Evolutionary conservation across 2,113 vertebrate species (phyloP).

Genomic region (Cnemophilus loriae): DNA sequence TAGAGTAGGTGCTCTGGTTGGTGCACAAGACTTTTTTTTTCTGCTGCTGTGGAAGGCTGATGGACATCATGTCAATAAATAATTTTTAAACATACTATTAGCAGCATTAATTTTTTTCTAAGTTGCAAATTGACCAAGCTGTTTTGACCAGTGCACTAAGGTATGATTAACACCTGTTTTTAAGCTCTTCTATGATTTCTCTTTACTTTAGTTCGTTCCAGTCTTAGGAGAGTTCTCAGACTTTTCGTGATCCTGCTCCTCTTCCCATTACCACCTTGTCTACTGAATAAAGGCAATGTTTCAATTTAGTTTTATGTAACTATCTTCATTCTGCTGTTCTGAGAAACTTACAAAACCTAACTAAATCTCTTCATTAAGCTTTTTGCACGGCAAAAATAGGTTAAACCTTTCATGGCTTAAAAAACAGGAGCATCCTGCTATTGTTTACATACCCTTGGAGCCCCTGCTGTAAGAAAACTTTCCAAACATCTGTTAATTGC

Average conservation of each 20-base stretch:
- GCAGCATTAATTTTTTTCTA: not conserved
- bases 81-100: not conserved
- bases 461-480: slow-evolving; percentile 2
- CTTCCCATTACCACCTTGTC: not conserved
- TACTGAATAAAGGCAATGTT: not conserved
- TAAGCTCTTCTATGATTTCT: not conserved
- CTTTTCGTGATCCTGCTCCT: not conserved
- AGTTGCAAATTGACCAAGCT: not conserved
- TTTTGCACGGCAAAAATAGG: not conserved
- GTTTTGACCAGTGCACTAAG: not conserved
- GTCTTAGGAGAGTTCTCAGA: not conserved
- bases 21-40: not conserved
- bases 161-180: not conserved
- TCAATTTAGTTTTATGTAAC: not conserved
- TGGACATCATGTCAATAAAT: not conserved
- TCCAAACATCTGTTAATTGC: slow-evolving; percentile 57
- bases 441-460: not conserved
- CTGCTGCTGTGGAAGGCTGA: not conserved
- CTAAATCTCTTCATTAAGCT: not conserved
- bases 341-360: not conserved
- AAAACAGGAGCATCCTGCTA: slow-evolving; percentile 3
- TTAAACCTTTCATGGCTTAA: not conserved
- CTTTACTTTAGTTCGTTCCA: not conserved
- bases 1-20: not conserved
- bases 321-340: not conserved